Conservation (phyloP, 2,113 vertebrate species). For the Aspiorhynchus laticeps region DNA sequence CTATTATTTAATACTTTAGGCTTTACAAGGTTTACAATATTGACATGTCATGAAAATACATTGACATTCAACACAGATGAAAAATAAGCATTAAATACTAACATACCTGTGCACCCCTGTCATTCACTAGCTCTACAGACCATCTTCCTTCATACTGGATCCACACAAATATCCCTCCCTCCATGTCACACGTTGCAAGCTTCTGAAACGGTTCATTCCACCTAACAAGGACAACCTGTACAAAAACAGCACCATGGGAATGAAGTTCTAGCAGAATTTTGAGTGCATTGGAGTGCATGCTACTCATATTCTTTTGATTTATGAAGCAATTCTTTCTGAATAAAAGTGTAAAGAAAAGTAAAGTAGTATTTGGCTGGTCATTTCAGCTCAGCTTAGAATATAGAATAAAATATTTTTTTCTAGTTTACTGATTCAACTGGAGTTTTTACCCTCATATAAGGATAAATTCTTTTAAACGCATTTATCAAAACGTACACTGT, state of each 20-base stretch:
- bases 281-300: neutral
- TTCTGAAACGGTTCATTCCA: conserved; percentile 99
- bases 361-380: neutral
- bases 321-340: neutral
- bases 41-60: neutral
- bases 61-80: neutral
- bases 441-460: neutral
- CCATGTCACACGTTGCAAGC: conserved; percentile 95
- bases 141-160: conserved; percentile 98
- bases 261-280: neutral
- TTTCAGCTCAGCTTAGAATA: neutral
- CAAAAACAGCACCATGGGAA: conserved; percentile 29
- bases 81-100: neutral
- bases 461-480: neutral
- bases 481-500: neutral
- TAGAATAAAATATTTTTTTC: neutral
- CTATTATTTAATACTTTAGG: too few relatives aligned
- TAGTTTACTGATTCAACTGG: neutral
- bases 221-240: conserved; percentile 93
- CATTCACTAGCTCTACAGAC: conserved; percentile 98
- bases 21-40: neutral
- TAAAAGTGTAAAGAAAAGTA: neutral
- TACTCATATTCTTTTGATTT: neutral
- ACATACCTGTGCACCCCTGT: conserved; percentile 93
- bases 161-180: conserved; percentile 99